Conservation (phyloP, 2,888 invertebrate species). For the Apoda limacodes region DNA sequence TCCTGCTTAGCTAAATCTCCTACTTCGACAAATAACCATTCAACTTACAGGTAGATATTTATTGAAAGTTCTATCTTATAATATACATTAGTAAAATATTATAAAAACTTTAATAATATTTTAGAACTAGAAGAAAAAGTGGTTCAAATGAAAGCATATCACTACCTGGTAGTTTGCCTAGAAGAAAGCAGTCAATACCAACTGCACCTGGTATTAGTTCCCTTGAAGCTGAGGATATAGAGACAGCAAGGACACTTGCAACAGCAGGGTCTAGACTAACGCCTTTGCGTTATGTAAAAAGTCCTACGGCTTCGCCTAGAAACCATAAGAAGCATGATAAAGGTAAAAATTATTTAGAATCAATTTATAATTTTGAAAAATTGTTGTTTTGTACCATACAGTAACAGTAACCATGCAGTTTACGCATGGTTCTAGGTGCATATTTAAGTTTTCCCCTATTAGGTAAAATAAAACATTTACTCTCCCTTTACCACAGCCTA, state of each 20-base stretch:
- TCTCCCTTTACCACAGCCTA: no score
- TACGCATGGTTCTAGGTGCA: neutral
- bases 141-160: constrained; percentile 73
- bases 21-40: constrained; percentile 45
- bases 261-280: constrained; percentile 59
- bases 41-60: constrained; percentile 52
- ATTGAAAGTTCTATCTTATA: neutral
- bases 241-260: constrained; percentile 56
- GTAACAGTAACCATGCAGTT: neutral
- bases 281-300: constrained; percentile 54
- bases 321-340: constrained; percentile 53
- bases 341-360: neutral
- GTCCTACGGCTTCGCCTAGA: constrained; percentile 64
- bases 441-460: neutral
- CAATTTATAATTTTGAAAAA: constrained; percentile 7
- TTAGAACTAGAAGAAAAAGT: constrained; percentile 57
- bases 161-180: constrained; percentile 71
- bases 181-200: constrained; percentile 71
- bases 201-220: constrained; percentile 58
- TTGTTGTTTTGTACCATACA: constrained; percentile 3
- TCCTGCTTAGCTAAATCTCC: constrained; percentile 68
- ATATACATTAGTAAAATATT: neutral
- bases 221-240: constrained; percentile 63
- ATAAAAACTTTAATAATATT: constrained; percentile 2
- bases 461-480: no score